Percentiles rank a stretch among this genome's conserved stretches.
Conservation (phyloP, 2,888 invertebrate species). For the Didymodactylos carnosus region DNA sequence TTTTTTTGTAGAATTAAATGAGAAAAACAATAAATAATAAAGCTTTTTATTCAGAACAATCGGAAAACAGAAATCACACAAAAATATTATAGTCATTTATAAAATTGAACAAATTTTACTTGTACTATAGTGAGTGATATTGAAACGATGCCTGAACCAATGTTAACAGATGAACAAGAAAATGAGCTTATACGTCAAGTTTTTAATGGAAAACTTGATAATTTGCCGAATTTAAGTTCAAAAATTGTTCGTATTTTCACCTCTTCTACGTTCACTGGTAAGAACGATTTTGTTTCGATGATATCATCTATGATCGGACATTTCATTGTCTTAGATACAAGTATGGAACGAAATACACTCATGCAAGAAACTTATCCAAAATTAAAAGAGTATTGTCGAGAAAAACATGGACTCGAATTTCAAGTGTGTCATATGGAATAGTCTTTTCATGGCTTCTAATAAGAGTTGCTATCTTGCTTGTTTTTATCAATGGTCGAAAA, state of each 20-base stretch:
- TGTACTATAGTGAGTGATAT: too few relatives aligned
- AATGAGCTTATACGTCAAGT: constrained; percentile 2
- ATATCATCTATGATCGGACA: background rate
- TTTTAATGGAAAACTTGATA: constrained; percentile 36
- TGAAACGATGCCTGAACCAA: background rate
- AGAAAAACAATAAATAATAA: too few relatives aligned
- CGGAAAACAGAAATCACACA: too few relatives aligned
- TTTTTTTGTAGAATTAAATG: too few relatives aligned
- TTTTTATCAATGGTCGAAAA: too few relatives aligned
- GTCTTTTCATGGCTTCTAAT: background rate
- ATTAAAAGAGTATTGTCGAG: constrained; percentile 83
- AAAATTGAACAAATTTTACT: too few relatives aligned
- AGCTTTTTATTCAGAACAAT: too few relatives aligned
- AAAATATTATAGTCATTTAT: too few relatives aligned
- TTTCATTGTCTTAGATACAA: constrained; percentile 52
- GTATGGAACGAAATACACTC: constrained; percentile 81
- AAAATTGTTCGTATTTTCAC: constrained; percentile 95
- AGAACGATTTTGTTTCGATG: constrained; percentile 16
- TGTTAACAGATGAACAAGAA: background rate
- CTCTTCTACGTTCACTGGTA: constrained; percentile 92
- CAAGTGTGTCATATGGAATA: constrained; percentile 66
- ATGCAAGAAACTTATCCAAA: constrained; percentile 95
- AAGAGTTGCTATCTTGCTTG: background rate
- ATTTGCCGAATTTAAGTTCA: constrained; percentile 77
- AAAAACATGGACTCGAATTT: constrained; percentile 89